Evolutionary conservation across 2,113 vertebrate species (phyloP).

Genomic region (Toxotes jaculatrix): DNA sequence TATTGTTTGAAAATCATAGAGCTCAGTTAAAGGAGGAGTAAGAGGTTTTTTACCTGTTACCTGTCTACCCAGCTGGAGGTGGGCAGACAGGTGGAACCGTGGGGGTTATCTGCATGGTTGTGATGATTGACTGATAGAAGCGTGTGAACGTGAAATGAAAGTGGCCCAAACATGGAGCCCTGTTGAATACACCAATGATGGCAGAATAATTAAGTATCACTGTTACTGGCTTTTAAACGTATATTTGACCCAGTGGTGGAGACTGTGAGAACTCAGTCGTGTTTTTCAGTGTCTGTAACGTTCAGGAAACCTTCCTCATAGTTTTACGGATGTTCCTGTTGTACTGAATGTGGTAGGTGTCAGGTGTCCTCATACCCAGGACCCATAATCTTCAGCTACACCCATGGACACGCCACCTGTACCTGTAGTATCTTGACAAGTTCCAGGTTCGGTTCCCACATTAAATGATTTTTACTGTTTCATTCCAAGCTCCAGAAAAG

Average conservation of each 20-base stretch:
- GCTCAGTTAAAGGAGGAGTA: background rate
- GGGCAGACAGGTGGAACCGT: too few species aligned
- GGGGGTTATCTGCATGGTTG: too few species aligned
- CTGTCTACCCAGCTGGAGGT: too few species aligned
- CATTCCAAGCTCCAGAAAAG: slow-evolving; percentile 13
- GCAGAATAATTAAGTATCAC: too few species aligned
- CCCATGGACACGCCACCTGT: background rate
- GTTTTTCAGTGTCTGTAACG: background rate
- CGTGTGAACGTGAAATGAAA: background rate
- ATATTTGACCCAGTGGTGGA: background rate
- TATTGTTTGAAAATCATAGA: background rate
- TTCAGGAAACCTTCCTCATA: too few species aligned
- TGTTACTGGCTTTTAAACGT: too few species aligned
- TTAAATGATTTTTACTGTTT: background rate
- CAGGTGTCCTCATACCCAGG: background rate
- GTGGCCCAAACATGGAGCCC: background rate
- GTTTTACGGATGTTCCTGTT: background rate
- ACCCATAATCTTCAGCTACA: background rate
- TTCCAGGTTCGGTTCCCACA: background rate
- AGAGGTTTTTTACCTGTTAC: too few species aligned
- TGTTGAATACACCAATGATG: background rate
- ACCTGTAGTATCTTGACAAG: background rate
- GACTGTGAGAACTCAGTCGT: background rate
- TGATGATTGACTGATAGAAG: background rate
- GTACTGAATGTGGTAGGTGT: background rate